These are phyloP conservation scores for Esox niger DNA, from an alignment of 2,113 vertebrate genomes.

Conservation along the genomic window DNA sequence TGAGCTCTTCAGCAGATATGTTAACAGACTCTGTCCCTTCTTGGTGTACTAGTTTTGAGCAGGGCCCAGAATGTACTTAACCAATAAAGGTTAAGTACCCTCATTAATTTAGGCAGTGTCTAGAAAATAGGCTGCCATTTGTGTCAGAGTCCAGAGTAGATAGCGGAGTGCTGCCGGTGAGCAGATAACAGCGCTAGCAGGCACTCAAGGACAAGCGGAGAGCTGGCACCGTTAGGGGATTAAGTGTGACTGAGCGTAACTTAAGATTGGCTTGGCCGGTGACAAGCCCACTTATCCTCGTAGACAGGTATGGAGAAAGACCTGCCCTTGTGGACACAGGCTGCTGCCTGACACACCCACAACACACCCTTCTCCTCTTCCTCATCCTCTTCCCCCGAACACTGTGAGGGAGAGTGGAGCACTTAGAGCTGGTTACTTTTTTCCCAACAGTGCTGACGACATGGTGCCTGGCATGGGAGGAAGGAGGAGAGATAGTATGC, in stretches of 20 bases:
- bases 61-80: too few relatives aligned
- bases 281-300: conserved; percentile 70
- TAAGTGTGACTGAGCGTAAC: conserved; percentile 72
- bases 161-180: conserved; percentile 37
- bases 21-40: conserved; percentile 12
- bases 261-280: conserved; percentile 72
- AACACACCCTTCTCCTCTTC: neutral
- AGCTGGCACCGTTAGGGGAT: conserved; percentile 55
- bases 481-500: too few relatives aligned
- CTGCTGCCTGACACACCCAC: conserved; percentile 56
- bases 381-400: conserved; percentile 10
- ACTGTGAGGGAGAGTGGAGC: conserved; percentile 4
- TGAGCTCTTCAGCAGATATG: too few relatives aligned
- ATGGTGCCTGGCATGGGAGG: conserved; percentile 32
- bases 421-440: conserved; percentile 46
- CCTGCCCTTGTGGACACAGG: conserved; percentile 61
- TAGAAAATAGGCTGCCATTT: conserved; percentile 5
- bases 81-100: too few relatives aligned
- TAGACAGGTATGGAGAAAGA: conserved; percentile 75
- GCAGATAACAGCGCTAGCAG: conserved; percentile 49
- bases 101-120: too few relatives aligned
- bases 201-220: neutral
- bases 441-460: conserved; percentile 40
- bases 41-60: too few relatives aligned
- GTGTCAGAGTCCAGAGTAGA: too few relatives aligned